These are phyloP conservation scores for Stichopus chloronotus DNA, from an alignment of 35 echinoderm and acorn worm genomes.

Conservation along the genomic window DNA sequence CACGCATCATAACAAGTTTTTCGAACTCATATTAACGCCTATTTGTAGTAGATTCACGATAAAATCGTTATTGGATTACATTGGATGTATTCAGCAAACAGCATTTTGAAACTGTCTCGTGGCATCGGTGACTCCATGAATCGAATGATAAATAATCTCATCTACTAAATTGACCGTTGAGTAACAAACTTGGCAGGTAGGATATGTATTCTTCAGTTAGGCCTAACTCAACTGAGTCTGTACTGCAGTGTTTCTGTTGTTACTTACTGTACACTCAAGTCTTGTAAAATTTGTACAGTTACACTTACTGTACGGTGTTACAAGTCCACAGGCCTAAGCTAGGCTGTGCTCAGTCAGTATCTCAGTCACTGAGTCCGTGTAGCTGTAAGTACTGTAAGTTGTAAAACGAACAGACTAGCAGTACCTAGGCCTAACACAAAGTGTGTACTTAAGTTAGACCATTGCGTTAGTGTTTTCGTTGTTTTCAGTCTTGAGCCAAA, in stretches of 20 bases:
- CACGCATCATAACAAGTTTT: slow-evolving; percentile 8
- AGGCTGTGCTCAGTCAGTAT: too few species aligned
- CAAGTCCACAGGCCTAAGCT: too few species aligned
- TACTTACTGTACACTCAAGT: neutral
- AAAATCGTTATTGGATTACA: neutral
- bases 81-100: neutral
- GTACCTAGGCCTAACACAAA: too few species aligned
- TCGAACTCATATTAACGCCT: slow-evolving; percentile 4
- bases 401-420: too few species aligned
- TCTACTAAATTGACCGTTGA: slow-evolving; percentile 7
- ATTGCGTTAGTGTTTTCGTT: neutral
- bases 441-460: neutral
- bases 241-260: neutral
- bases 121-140: neutral
- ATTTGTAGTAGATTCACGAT: slow-evolving; percentile 21
- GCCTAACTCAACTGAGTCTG: neutral
- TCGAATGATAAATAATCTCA: neutral
- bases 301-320: too few species aligned
- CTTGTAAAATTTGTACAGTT: neutral
- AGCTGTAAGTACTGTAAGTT: too few species aligned
- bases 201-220: too few species aligned
- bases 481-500: neutral
- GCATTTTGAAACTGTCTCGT: neutral
- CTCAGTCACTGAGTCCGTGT: too few species aligned
- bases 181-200: neutral